Conservation (phyloP, 2,888 invertebrate species). For the Xestoiulus laeticollis region DNA sequence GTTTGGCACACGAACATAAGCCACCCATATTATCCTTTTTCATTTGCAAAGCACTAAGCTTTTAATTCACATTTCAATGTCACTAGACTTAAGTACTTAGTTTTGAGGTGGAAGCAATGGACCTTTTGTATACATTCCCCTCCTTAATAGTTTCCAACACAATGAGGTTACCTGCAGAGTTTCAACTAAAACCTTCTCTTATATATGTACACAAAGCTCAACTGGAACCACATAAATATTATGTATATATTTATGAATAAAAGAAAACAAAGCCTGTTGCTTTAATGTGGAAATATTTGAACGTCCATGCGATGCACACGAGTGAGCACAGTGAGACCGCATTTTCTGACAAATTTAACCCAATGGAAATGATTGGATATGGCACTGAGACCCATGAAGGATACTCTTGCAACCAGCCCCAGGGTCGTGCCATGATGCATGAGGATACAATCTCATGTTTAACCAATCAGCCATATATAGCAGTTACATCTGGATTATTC, state of each 20-base stretch:
- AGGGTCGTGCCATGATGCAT: not conserved
- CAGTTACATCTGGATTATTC: no score
- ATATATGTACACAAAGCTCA: not conserved
- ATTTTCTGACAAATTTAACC: not conserved
- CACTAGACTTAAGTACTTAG: slow-evolving; percentile 41
- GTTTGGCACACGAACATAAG: slow-evolving; percentile 52
- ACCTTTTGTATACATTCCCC: slow-evolving; percentile 43
- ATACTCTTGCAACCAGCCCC: no score
- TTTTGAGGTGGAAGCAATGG: slow-evolving; percentile 44
- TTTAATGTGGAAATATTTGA: not conserved
- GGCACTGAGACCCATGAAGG: not conserved
- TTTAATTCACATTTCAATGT: slow-evolving; percentile 52
- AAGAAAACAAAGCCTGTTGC: slow-evolving; percentile 5
- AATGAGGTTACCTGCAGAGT: slow-evolving; percentile 47
- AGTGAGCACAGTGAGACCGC: not conserved
- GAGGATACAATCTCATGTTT: not conserved
- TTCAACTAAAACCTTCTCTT: slow-evolving; percentile 34
- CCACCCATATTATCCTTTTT: slow-evolving; percentile 48
- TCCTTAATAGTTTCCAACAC: slow-evolving; percentile 44
- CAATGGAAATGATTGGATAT: not conserved
- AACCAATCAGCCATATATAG: not conserved
- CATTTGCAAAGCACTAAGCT: slow-evolving; percentile 47
- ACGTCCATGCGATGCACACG: slow-evolving; percentile 7
- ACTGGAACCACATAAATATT: slow-evolving; percentile 39
- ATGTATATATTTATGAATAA: slow-evolving; percentile 11